Evolutionary conservation across 53 echinoderm and acorn worm species (phyloP).

Genomic region (Paelopatides confundens): DNA sequence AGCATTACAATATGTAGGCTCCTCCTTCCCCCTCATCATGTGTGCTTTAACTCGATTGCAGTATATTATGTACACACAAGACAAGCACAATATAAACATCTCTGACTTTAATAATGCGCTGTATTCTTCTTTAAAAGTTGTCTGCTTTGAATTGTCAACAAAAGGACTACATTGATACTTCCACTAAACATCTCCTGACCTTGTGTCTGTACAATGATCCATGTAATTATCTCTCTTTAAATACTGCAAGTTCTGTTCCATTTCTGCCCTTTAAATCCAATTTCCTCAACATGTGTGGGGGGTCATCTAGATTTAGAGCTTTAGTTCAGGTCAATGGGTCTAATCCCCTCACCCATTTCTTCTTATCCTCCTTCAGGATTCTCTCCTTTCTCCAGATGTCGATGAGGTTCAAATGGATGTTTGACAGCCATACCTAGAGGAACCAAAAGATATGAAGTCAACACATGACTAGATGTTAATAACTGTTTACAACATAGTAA

Average conservation of each 20-base stretch:
- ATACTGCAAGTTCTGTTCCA: neutral
- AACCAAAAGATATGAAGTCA: neutral
- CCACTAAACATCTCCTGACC: no score
- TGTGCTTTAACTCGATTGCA: no score
- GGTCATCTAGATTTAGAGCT: neutral
- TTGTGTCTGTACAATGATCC: neutral
- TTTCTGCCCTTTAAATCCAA: neutral
- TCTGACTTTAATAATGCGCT: no score
- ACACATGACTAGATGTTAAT: neutral
- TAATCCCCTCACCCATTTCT: neutral
- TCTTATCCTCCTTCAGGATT: neutral
- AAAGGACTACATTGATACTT: no score
- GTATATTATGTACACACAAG: no score
- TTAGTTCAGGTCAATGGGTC: neutral
- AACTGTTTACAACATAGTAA: neutral
- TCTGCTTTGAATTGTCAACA: no score
- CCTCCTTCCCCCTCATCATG: no score
- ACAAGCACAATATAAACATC: no score
- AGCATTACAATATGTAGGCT: no score
- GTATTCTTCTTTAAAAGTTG: no score
- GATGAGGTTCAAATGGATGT: neutral
- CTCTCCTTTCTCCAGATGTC: neutral
- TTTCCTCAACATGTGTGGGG: neutral
- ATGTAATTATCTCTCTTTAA: neutral
- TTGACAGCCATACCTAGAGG: neutral